Evolutionary conservation across 2,797 vertebrate species (phyloP).

Genomic region (Rhinophrynus dorsalis): DNA sequence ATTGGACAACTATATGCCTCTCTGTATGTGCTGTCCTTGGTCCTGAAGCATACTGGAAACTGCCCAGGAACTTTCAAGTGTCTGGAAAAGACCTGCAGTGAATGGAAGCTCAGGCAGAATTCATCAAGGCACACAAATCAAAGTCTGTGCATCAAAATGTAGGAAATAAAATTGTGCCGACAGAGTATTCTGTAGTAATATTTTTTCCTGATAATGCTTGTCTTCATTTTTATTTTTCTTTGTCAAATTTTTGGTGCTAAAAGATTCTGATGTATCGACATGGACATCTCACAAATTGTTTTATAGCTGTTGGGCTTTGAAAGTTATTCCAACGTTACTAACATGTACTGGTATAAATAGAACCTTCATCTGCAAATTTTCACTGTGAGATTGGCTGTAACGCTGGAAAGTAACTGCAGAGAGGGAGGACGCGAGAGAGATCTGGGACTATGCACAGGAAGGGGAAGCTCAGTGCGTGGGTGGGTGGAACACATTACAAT

Average conservation of each 20-base stretch:
- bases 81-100: neutral
- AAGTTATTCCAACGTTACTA: neutral
- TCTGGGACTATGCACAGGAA: slow-evolving; percentile 22
- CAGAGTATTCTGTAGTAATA: neutral
- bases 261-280: neutral
- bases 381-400: neutral
- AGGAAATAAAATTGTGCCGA: neutral
- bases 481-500: slow-evolving; percentile 27
- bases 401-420: slow-evolving; percentile 8
- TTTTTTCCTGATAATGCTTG: neutral
- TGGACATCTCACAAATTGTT: neutral
- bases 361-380: neutral
- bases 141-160: neutral
- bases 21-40: too few species aligned
- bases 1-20: too few species aligned
- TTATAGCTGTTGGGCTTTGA: neutral
- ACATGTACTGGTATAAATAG: neutral
- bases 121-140: neutral
- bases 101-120: neutral
- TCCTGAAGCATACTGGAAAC: too few species aligned
- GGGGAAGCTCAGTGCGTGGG: slow-evolving; percentile 27
- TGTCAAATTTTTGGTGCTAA: neutral
- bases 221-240: neutral
- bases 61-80: too few species aligned
- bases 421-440: neutral